Evolutionary conservation across 1,140 invertebrate species (phyloP), one percentile per base, ranked within the genome.

Genomic region (Solen grandis): DNA sequence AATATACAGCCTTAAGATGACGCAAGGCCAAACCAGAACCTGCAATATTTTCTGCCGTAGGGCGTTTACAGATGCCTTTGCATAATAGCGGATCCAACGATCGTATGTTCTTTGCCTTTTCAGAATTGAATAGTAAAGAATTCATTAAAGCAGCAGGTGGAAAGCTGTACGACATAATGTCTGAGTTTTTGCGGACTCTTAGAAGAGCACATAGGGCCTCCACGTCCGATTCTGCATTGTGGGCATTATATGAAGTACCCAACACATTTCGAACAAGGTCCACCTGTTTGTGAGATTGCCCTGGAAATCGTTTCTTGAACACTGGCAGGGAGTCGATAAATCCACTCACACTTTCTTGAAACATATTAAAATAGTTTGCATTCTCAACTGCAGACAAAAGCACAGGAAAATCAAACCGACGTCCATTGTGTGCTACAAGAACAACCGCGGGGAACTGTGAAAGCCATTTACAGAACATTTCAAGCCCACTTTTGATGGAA

Each of bases 371-470:
- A 35, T 5, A 54, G 0, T 54, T 31, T n/a, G n/a, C 19, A 54
- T 52, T 70, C 35, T 54, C 55, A 0, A 70, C 31, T 4, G 46
- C 29, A 13, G 66, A 66, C 16, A 81, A 31, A 1, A 75, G 25
- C 19, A 75, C 25, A 33, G 73, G 73, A 46, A 66, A 77, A 41
- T 75, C 59, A 68, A 81, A 81, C 55, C 27, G 55, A 3, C 69
- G 27, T 5, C 79, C 79, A 81, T 81, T 74, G 50, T 76, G 72
- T 31, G 80, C 80, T 1, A 76, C 33, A 1, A 82, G 41, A 36
- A 70, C 10, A 1, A 76, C 72, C 69, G 69, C 70, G 8, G 19
- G 2, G n/a, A 33, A 70, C 10, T 52, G 68, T 8, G 60, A 25
- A 0, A 82, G 46, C 63, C 63, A 82, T 33, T 35, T n/a, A 5